Percentiles rank a stretch among this genome's conserved stretches.
phyloP scores from a whole-genome alignment of 2,888 invertebrate genomes.

The Polyommatus iphigenia region DNA sequence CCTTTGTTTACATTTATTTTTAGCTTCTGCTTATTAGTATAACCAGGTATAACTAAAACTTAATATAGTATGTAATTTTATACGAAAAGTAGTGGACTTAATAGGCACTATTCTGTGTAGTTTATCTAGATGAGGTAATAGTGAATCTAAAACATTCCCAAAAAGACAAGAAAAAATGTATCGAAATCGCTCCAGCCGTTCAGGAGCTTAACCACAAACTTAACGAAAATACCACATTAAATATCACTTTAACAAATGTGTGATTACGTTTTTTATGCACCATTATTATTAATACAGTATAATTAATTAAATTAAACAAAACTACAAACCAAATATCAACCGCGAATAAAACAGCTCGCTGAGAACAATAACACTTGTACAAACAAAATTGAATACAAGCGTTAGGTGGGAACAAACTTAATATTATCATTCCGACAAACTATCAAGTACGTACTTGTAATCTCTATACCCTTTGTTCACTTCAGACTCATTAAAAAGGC shows the following conservation, averaged over 20 bases:
- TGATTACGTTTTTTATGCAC: no score
- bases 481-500: constrained; percentile 81
- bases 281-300: no score
- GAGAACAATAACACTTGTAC: neutral
- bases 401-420: constrained; percentile 33
- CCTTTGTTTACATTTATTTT: constrained; percentile 6
- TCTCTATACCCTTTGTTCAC: constrained; percentile 80
- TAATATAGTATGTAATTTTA: neutral
- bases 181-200: no score
- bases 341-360: neutral
- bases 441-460: constrained; percentile 76
- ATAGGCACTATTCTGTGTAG: no score
- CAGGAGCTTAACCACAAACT: no score
- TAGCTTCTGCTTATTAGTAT: neutral
- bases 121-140: neutral
- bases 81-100: neutral
- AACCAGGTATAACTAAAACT: neutral
- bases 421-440: constrained; percentile 59
- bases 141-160: neutral
- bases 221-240: no score
- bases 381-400: constrained; percentile 24
- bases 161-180: neutral
- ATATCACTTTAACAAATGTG: no score
- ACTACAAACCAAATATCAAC: neutral
- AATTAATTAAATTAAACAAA: neutral